Percentiles rank a stretch among this genome's conserved stretches.
These are phyloP conservation scores for Mola mola DNA, from an alignment of 2,113 vertebrate genomes.

Conservation along the genomic window DNA sequence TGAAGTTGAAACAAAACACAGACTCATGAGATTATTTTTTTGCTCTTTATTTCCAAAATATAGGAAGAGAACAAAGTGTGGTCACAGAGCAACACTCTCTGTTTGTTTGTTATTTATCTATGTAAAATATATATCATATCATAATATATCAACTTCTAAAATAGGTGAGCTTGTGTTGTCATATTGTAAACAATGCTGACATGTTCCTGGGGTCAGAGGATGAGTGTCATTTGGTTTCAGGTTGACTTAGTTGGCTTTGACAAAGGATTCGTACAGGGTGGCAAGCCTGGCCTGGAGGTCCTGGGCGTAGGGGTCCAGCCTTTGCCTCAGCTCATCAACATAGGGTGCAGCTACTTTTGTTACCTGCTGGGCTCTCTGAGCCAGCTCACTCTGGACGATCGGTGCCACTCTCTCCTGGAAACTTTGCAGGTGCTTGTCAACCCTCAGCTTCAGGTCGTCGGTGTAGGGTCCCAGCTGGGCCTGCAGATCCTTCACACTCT, in stretches of 20 bases:
- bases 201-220: not conserved
- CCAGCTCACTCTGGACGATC: slow-evolving; percentile 70
- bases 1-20: not conserved
- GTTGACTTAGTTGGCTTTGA: slow-evolving; percentile 62
- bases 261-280: slow-evolving; percentile 63
- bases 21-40: slow-evolving; percentile 14
- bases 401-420: slow-evolving; percentile 74
- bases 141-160: not conserved
- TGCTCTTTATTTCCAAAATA: slow-evolving; percentile 53
- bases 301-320: slow-evolving; percentile 69
- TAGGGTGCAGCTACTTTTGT: slow-evolving; percentile 73
- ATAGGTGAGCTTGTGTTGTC: slow-evolving; percentile 2
- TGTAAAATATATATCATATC: slow-evolving; percentile 26
- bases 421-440: slow-evolving; percentile 67
- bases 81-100: slow-evolving; percentile 43
- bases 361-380: slow-evolving; percentile 62
- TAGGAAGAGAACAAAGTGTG: slow-evolving; percentile 27
- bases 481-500: slow-evolving; percentile 69
- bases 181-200: not conserved
- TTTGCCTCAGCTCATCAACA: slow-evolving; percentile 62
- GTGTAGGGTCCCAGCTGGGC: slow-evolving; percentile 68
- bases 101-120: slow-evolving; percentile 2
- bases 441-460: slow-evolving; percentile 64
- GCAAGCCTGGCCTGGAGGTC: slow-evolving; percentile 64
- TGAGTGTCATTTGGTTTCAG: not conserved